These are phyloP conservation scores for Tetrapedia diversipes DNA, from an alignment of 2,888 invertebrate genomes.

Conservation along the genomic window DNA sequence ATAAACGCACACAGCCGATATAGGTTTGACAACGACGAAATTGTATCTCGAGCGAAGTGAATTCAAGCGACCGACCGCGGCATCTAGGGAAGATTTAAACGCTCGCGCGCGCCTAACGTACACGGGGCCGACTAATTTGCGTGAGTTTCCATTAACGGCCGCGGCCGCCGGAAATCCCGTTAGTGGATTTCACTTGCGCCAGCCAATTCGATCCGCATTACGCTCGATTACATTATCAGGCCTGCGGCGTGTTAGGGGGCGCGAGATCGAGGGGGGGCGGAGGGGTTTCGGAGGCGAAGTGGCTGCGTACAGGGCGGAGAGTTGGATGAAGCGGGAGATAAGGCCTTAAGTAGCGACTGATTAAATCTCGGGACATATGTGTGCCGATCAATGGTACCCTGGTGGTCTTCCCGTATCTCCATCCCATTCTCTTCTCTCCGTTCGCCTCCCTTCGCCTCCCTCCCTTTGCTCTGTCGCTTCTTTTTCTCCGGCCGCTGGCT, in stretches of 20 bases:
- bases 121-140: constrained; percentile 72
- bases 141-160: constrained; percentile 74
- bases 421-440: constrained; percentile 24
- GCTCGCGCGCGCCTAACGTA: constrained; percentile 36
- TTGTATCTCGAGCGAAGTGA: neutral
- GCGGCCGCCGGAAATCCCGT: constrained; percentile 69
- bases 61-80: neutral
- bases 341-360: constrained; percentile 80
- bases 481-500: constrained; percentile 22
- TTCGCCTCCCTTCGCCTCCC: constrained; percentile 6
- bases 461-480: constrained; percentile 2
- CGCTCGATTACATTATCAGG: constrained; percentile 79
- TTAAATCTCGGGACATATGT: constrained; percentile 83
- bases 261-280: constrained; percentile 49
- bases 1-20: no score
- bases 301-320: constrained; percentile 57
- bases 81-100: constrained; percentile 34
- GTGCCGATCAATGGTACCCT: constrained; percentile 78
- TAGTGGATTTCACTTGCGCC: constrained; percentile 74
- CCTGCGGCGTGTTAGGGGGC: constrained; percentile 37
- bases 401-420: constrained; percentile 33
- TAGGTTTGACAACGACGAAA: no score
- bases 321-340: constrained; percentile 74
- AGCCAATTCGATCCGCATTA: constrained; percentile 77
- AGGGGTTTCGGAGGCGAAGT: no score